Evolutionary conservation across 2,113 vertebrate genomes (phyloP), one percentile per base, ranked within the genome.

Genomic region (Plecotus auritus): DNA sequence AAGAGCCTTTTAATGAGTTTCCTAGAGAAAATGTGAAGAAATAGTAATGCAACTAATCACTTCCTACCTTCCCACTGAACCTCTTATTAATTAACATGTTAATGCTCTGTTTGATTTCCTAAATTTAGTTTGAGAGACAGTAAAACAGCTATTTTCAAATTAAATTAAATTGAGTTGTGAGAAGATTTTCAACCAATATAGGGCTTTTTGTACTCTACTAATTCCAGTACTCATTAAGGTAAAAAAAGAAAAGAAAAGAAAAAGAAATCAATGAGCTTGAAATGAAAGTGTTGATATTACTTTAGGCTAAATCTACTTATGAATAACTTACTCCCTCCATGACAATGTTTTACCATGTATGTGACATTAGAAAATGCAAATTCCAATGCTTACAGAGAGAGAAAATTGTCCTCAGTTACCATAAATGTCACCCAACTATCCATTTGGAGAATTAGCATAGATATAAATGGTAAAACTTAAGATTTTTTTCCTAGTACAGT

Each of bases 41-140:
- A 98, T 97, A 89, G 70, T 90, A 96, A 90, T 95, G 95, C 93
- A 97, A 95, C 96, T 96, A 98, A 97, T 98, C 97, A 94, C 90
- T 98, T 98, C 94, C 97, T 98, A 97, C 95, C 96, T 98, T 97
- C 96, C 94, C 80, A 94, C 94, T 95, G 97, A 98, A 98, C 97
- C 97, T 98, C 98, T 97, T 98, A 97, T 98, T 98, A 98, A 98
- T 98, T 98, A 98, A 98, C 97, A 98, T 98, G 98, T 98, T 98
- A 98, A 98, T 97, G 91, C 76, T 97, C 93, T 98, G 96, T 98
- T 98, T 98, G 96, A 98, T 98, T 98, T 98, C 97, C 98, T 97
- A 98, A 98, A 97, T 98, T 97, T 97, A 94, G 95, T 97, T 98
- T 97, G 97, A 98, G 97, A 98, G 97, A 98, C 97, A 98, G 97